phyloP scores from a whole-genome alignment of 2,113 vertebrate genomes.

The Mus spicilegus region DNA sequence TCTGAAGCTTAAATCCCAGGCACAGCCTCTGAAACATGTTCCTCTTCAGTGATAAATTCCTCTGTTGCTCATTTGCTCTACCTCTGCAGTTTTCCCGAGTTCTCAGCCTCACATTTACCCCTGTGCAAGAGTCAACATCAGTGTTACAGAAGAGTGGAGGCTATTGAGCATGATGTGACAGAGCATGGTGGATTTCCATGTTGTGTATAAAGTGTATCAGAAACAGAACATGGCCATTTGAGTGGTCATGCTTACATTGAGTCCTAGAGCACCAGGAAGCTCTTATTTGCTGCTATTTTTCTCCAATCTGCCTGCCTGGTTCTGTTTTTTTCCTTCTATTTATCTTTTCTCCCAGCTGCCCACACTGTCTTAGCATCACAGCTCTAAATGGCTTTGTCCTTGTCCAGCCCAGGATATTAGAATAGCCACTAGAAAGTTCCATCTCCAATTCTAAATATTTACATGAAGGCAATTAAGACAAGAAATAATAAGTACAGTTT shows the following conservation, averaged over 20 bases:
- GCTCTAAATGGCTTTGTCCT: not conserved
- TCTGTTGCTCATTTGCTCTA: not conserved
- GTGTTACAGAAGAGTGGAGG: not conserved
- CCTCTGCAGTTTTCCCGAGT: not conserved
- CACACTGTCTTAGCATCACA: not conserved
- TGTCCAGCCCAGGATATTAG: not conserved
- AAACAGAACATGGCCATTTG: not conserved
- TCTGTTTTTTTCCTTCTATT: not conserved
- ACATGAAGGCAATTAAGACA: not conserved
- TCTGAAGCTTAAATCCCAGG: not conserved
- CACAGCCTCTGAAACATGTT: not conserved
- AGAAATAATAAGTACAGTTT: not conserved
- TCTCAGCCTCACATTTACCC: not conserved
- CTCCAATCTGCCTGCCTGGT: not conserved
- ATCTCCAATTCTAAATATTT: not conserved
- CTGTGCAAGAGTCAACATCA: too few species aligned
- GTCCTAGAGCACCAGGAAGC: not conserved
- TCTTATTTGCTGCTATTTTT: not conserved
- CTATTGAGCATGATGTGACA: rapidly evolving
- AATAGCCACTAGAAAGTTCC: not conserved
- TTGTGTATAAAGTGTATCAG: not conserved
- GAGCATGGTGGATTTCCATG: not conserved
- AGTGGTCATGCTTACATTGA: not conserved
- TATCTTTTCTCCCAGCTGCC: not conserved
- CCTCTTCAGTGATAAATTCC: not conserved